A percentile compares a stretch with the other conserved stretches of the same genome.
These are phyloP conservation scores for Atopsyche davidsoni DNA, from an alignment of 1,140 invertebrate genomes.

Conservation along the genomic window DNA sequence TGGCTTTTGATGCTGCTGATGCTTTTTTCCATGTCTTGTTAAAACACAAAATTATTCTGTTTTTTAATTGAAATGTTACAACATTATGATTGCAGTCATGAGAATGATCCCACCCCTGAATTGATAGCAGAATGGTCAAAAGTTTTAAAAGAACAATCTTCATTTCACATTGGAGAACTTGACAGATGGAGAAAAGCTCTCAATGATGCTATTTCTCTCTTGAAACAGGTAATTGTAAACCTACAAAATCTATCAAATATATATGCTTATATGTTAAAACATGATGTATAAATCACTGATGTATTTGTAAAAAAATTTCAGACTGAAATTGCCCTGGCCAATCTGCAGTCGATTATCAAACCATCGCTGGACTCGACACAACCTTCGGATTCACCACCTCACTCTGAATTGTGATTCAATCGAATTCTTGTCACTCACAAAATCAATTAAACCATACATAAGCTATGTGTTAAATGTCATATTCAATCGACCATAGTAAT, in stretches of 20 bases:
- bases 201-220: constrained; percentile 54
- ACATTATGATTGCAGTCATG: constrained; percentile 11
- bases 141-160: constrained; percentile 68
- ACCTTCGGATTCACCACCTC: constrained; percentile 27
- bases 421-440: too few relatives aligned
- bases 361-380: constrained; percentile 45
- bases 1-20: too few relatives aligned
- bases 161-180: constrained; percentile 67
- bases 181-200: constrained; percentile 71
- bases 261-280: background rate
- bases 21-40: too few relatives aligned
- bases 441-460: too few relatives aligned
- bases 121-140: constrained; percentile 71
- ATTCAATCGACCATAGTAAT: too few relatives aligned
- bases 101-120: constrained; percentile 46
- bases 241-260: background rate
- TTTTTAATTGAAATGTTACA: too few relatives aligned
- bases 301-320: constrained; percentile 35
- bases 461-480: too few relatives aligned
- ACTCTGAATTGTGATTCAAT: constrained; percentile 33
- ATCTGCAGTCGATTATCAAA: constrained; percentile 59
- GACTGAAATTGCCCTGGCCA: constrained; percentile 60
- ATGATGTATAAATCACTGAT: background rate
- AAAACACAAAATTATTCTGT: too few relatives aligned
- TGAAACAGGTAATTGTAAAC: constrained; percentile 50